phyloP scores from a whole-genome alignment of 2,797 vertebrate species.

The Meda fulgida region DNA sequence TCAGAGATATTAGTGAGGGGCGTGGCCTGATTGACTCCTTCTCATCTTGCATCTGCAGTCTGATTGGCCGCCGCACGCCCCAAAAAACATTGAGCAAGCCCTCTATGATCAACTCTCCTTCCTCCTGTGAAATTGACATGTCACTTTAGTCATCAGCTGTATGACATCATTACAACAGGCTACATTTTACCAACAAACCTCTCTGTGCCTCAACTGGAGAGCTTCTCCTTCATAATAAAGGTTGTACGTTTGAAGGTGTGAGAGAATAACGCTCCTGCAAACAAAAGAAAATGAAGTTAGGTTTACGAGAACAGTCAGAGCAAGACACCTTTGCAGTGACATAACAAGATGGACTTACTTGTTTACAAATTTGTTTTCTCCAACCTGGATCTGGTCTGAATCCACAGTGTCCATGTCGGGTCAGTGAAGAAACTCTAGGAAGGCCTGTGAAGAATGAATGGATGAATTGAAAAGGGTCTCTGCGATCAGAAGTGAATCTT shows the following conservation, averaged over 20 bases:
- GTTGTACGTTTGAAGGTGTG: constrained; percentile 94
- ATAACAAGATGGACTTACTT: constrained; percentile 81
- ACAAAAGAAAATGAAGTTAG: constrained; percentile 43
- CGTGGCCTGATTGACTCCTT: constrained; percentile 88
- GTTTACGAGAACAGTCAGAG: neutral
- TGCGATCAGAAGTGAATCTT: neutral
- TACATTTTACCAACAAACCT: constrained; percentile 72
- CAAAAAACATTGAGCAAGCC: constrained; percentile 96
- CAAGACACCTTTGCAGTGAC: neutral
- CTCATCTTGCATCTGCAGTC: constrained; percentile 97
- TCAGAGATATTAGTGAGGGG: constrained; percentile 86
- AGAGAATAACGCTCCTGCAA: constrained; percentile 85
- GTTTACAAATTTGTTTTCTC: constrained; percentile 92
- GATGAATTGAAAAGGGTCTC: neutral
- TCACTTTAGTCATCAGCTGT: neutral
- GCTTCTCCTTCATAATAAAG: constrained; percentile 95
- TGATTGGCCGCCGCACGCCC: constrained; percentile 94
- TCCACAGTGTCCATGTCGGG: constrained; percentile 45
- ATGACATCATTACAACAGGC: neutral
- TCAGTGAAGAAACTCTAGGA: neutral
- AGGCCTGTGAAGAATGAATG: neutral
- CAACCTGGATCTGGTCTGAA: constrained; percentile 81
- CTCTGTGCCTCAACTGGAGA: constrained; percentile 92
- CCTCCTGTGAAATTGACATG: constrained; percentile 81
- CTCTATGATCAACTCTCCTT: constrained; percentile 92